Evolutionary conservation across 2,113 vertebrate genomes (phyloP).

Genomic region (Artemisiospiza belli): DNA sequence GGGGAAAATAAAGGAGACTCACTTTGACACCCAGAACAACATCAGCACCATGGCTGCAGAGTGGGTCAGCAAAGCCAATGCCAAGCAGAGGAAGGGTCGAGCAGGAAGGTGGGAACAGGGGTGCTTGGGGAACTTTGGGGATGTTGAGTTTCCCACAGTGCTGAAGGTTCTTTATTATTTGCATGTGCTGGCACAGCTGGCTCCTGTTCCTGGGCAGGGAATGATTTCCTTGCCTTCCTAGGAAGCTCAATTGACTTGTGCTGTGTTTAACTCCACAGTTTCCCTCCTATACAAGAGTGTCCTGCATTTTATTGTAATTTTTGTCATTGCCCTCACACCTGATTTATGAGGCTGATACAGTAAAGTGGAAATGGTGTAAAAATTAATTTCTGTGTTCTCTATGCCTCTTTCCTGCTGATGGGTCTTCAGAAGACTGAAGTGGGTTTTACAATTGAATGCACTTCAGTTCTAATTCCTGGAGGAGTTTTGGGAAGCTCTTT

Average conservation of each 20-base stretch:
- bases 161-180: background rate
- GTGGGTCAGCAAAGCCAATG: conserved; percentile 97
- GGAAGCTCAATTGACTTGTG: background rate
- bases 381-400: background rate
- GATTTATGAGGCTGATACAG: background rate
- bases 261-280: background rate
- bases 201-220: background rate
- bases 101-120: conserved; percentile 85
- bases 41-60: conserved; percentile 96
- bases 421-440: background rate
- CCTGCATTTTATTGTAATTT: background rate
- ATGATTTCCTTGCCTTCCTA: background rate
- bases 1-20: conserved; percentile 97
- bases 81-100: conserved; percentile 95
- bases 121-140: background rate
- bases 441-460: background rate
- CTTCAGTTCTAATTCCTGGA: background rate
- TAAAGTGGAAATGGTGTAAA: background rate
- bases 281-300: background rate
- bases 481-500: background rate
- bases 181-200: accelerated
- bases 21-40: conserved; percentile 97
- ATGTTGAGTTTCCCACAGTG: accelerated
- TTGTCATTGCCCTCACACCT: background rate
- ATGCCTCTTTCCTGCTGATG: background rate